A percentile compares a stretch with the other conserved stretches of the same genome.
phyloP scores from a whole-genome alignment of 2,113 vertebrate genomes.

The Brachionichthys hirsutus region DNA sequence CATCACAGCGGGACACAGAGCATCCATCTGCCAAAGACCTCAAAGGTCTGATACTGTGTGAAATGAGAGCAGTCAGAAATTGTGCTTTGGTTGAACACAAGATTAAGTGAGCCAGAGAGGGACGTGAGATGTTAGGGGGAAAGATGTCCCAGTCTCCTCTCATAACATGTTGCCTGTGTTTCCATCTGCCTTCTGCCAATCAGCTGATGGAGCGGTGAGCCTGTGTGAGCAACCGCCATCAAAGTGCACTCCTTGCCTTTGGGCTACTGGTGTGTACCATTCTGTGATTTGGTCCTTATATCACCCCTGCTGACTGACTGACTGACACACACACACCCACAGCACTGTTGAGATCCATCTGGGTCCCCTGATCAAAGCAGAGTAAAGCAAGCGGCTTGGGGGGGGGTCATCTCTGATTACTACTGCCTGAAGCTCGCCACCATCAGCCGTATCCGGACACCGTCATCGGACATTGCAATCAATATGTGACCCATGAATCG shows the following conservation, averaged over 20 bases:
- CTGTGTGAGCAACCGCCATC: constrained; percentile 51
- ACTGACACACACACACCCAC: constrained; percentile 1
- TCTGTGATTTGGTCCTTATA: constrained; percentile 53
- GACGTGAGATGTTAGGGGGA: constrained; percentile 13
- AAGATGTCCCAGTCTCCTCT: constrained; percentile 26
- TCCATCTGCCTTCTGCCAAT: constrained; percentile 35
- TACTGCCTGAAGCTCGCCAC: constrained; percentile 48
- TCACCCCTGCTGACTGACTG: neutral
- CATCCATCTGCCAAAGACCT: constrained; percentile 22
- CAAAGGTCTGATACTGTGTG: constrained; percentile 17
- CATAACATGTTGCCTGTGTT: constrained; percentile 17
- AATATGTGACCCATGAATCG: constrained; percentile 32
- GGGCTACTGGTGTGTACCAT: constrained; percentile 50
- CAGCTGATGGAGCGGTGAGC: constrained; percentile 1
- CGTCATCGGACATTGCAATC: constrained; percentile 33
- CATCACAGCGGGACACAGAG: constrained; percentile 19
- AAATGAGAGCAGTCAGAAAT: constrained; percentile 25
- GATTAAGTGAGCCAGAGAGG: constrained; percentile 6
- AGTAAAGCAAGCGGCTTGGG: constrained; percentile 40
- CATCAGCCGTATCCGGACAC: constrained; percentile 23
- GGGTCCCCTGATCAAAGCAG: constrained; percentile 57
- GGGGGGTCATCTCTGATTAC: constrained; percentile 61
- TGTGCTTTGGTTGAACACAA: constrained; percentile 9
- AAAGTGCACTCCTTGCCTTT: constrained; percentile 52
- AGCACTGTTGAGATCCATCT: constrained; percentile 43